Evolutionary conservation across 1,140 invertebrate genomes (phyloP).

Genomic region (Dendroctonus valens): DNA sequence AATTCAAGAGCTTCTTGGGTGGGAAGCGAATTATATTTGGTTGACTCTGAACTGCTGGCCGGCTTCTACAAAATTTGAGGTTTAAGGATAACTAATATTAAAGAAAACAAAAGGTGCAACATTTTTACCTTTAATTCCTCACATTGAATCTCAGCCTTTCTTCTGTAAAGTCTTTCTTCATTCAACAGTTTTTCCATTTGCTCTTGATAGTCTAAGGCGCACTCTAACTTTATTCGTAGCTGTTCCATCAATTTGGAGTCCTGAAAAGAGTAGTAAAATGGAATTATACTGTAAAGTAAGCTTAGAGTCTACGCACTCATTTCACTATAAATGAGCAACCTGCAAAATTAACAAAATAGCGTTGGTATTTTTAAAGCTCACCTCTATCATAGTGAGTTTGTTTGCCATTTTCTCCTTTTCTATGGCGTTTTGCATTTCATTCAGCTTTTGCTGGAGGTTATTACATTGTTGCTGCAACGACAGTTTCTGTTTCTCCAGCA

Average conservation of each 20-base stretch:
- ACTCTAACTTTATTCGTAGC: slow-evolving; percentile 61
- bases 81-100: slow-evolving; percentile 31
- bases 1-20: slow-evolving; percentile 50
- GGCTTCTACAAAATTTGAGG: slow-evolving; percentile 32
- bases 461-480: slow-evolving; percentile 38
- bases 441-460: slow-evolving; percentile 38
- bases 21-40: slow-evolving; percentile 42
- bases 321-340: too few relatives aligned
- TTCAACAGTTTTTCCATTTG: slow-evolving; percentile 61
- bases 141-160: slow-evolving; percentile 56
- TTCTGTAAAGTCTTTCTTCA: slow-evolving; percentile 53
- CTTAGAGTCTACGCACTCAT: too few relatives aligned
- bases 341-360: neutral
- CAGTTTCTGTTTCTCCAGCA: slow-evolving; percentile 32
- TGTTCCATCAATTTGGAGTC: slow-evolving; percentile 63
- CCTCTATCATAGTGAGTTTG: slow-evolving; percentile 47
- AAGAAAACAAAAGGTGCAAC: neutral
- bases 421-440: slow-evolving; percentile 53
- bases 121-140: slow-evolving; percentile 38
- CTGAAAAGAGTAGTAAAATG: too few relatives aligned
- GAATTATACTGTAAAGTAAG: too few relatives aligned
- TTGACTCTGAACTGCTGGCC: slow-evolving; percentile 39
- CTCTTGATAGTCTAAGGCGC: slow-evolving; percentile 60
- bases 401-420: slow-evolving; percentile 49
- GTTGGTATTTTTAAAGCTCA: neutral